Conservation (phyloP, 2,113 vertebrate genomes). For the Falco punctatus region DNA sequence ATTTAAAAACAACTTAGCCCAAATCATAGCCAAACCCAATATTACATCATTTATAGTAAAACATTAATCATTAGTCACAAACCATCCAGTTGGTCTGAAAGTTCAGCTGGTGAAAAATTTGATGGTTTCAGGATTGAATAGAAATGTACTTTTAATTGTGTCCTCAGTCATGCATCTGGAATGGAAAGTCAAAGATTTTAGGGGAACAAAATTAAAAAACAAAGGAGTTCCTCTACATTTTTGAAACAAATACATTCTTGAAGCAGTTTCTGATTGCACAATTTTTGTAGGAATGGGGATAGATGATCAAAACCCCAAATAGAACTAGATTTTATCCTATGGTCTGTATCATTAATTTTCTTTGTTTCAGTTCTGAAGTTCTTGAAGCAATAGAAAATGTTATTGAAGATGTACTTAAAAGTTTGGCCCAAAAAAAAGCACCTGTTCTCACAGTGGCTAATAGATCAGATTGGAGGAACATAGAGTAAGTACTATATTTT, state of each 20-base stretch:
- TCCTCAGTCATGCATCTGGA: constrained; percentile 6
- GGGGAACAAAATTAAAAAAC: constrained; percentile 9
- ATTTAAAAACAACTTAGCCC: constrained; percentile 59
- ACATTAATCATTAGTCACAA: constrained; percentile 63
- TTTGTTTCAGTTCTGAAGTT: constrained; percentile 81
- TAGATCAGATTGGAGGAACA: constrained; percentile 85
- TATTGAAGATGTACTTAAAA: constrained; percentile 77
- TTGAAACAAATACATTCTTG: neutral
- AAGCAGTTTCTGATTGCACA: neutral
- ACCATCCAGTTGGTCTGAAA: constrained; percentile 37
- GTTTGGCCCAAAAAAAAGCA: constrained; percentile 81
- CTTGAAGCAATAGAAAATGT: constrained; percentile 86
- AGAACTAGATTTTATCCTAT: neutral
- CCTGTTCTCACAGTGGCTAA: constrained; percentile 81
- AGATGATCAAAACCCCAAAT: neutral
- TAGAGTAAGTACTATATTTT: constrained; percentile 76
- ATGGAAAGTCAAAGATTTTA: neutral
- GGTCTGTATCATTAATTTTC: neutral
- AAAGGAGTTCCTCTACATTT: neutral
- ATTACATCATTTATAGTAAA: constrained; percentile 71
- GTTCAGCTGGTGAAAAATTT: constrained; percentile 44
- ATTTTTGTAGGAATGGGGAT: neutral
- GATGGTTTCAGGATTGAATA: constrained; percentile 10
- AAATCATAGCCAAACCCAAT: constrained; percentile 67
- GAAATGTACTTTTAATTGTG: constrained; percentile 23